Evolutionary conservation across 1,140 invertebrate genomes (phyloP), one percentile per base, ranked within the genome.

Genomic region (Euura lappo): DNA sequence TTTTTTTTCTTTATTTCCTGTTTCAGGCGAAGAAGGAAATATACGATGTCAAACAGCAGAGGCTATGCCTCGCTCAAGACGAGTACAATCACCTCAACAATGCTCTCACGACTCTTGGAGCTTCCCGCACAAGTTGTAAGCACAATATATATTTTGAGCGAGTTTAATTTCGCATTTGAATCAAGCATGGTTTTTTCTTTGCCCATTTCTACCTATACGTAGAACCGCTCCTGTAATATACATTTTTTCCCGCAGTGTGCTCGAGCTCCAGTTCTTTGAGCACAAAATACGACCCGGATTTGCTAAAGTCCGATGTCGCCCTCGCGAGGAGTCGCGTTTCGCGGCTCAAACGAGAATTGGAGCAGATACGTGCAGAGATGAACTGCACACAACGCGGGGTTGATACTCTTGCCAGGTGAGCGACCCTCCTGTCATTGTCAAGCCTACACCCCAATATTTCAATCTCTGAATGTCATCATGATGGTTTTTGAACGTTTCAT

Each of bases 1-100:
- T 72, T 66, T 60, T 68, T 76, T 72, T 80, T 28, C 0, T 28
- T 72, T 73, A 79, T 74, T 72, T 84, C 87, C 79, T 86, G 77
- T 92, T 92, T 4, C 89, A 97, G 94, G 96, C 97, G 72, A 98
- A 98, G 88, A 96, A 97, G 87, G 97, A 99, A 89, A 98, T 98
- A 82, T 96, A 94, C 87, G 94, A 97, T 87, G 93, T 99, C 51
- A 99, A 99, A 88, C 95, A 97, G 84, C 96, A 98, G 87, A 92
- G 97, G 82, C 88, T 99, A 70, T 93, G 93, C 79, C 89, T 98
- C 77, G 97, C 97, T 60, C 96, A 98, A 85, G 97, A 98, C 86
- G 97, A 99, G 88, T 99, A 96, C 89, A 96, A 97, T 84, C 95
- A 98, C 84, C 91, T 99, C 4, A 97, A 96, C 87, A 95, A 95